Conservation (phyloP, 1,140 invertebrate genomes). For the Achatina immaculata region DNA sequence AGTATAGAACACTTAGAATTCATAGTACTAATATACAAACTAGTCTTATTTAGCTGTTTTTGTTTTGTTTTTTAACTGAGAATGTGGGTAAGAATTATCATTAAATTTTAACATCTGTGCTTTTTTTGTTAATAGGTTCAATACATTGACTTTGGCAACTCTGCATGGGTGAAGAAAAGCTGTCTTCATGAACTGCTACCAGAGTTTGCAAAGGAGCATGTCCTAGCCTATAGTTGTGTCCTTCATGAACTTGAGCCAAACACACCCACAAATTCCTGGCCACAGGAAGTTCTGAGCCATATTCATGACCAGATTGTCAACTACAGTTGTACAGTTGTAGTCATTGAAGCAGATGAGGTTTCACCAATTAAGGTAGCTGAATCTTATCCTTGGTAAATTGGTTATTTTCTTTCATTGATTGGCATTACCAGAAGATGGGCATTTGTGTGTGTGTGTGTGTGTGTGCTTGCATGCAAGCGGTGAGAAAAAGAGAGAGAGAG, state of each 20-base stretch:
- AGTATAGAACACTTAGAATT: too few species aligned
- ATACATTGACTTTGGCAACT: constrained; percentile 36
- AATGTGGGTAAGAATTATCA: too few species aligned
- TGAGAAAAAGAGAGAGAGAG: too few species aligned
- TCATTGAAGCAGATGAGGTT: neutral
- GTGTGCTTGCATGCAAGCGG: too few species aligned
- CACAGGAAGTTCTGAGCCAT: neutral
- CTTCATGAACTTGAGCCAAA: constrained; percentile 9
- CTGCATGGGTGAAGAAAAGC: neutral
- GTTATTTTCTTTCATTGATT: too few species aligned
- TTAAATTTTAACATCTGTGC: neutral
- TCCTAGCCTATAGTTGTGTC: neutral
- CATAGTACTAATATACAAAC: too few species aligned
- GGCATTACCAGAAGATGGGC: too few species aligned
- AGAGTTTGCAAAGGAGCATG: neutral
- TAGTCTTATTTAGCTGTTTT: too few species aligned
- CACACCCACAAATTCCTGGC: neutral
- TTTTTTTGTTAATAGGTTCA: constrained; percentile 11
- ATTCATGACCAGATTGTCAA: constrained; percentile 20
- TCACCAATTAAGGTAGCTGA: neutral
- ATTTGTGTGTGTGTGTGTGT: too few species aligned
- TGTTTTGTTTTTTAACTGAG: too few species aligned
- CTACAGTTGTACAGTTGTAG: neutral
- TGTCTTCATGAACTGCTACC: constrained; percentile 8
- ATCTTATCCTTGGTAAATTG: too few species aligned